Conservation (phyloP, 2,113 vertebrate genomes). For the Hucho hucho region DNA sequence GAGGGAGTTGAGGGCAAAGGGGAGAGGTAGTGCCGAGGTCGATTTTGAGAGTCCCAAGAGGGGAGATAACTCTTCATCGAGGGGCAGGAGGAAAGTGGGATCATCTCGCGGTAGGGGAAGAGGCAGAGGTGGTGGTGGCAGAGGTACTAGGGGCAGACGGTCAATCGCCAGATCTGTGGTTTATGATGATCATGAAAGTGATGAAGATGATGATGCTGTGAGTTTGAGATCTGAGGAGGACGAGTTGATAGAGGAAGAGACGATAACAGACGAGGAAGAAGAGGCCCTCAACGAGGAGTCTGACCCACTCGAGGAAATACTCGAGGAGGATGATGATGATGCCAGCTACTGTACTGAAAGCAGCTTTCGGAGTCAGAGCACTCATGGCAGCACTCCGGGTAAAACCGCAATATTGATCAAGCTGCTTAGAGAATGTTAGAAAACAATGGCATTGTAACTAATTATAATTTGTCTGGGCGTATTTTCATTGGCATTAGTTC, state of each 20-base stretch:
- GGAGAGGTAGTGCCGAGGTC: slow-evolving; percentile 78
- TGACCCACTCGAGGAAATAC: slow-evolving; percentile 83
- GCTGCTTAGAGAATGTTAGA: neutral
- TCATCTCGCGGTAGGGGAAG: slow-evolving; percentile 80
- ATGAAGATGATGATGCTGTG: slow-evolving; percentile 82
- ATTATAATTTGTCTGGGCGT: neutral
- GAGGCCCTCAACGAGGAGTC: slow-evolving; percentile 86
- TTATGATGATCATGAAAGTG: slow-evolving; percentile 97
- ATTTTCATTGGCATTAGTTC: neutral
- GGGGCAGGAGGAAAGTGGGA: slow-evolving; percentile 44
- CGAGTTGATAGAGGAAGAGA: slow-evolving; percentile 84
- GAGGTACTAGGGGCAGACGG: slow-evolving; percentile 82
- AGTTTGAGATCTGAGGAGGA: slow-evolving; percentile 86
- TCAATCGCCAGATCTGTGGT: slow-evolving; percentile 84
- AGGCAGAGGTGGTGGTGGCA: slow-evolving; percentile 78
- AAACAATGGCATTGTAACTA: neutral
- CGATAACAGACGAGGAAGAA: slow-evolving; percentile 79
- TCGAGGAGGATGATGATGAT: slow-evolving; percentile 82
- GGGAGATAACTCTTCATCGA: slow-evolving; percentile 52
- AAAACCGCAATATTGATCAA: slow-evolving; percentile 31
- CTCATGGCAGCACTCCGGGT: slow-evolving; percentile 96
- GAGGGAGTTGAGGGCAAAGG: slow-evolving; percentile 79
- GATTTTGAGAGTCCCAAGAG: slow-evolving; percentile 77
- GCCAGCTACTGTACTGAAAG: slow-evolving; percentile 95
- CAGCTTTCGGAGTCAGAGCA: slow-evolving; percentile 96